phyloP scores from a whole-genome alignment of 92 coral and sea anemone genomes.

The Epizoanthus illoricatus region DNA sequence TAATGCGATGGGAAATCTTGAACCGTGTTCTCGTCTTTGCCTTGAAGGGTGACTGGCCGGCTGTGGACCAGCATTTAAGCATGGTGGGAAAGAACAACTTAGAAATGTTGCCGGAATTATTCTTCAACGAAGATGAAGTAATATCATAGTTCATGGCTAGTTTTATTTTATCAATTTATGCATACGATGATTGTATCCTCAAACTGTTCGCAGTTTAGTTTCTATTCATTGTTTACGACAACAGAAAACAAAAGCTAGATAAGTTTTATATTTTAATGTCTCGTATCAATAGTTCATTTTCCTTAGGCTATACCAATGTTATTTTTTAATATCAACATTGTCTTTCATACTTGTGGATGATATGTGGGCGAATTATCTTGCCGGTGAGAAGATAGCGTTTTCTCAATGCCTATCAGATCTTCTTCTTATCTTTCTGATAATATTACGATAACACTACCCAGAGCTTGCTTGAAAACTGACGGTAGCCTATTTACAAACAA shows the following conservation, averaged over 20 bases:
- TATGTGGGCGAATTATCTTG: not conserved
- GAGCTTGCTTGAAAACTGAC: not conserved
- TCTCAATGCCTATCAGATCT: not conserved
- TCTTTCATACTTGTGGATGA: not conserved
- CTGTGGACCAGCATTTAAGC: constrained; percentile 80
- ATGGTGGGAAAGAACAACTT: constrained; percentile 76
- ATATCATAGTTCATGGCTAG: not conserved
- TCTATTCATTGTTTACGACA: not conserved
- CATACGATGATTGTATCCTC: not conserved
- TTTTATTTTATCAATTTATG: not conserved
- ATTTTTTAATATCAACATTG: no score
- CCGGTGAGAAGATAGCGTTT: not conserved
- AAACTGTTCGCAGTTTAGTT: not conserved
- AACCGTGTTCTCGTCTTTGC: constrained; percentile 72
- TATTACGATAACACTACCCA: not conserved
- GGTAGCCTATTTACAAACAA: not conserved
- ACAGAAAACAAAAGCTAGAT: no score
- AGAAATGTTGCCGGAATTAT: constrained; percentile 53
- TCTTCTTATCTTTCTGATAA: not conserved
- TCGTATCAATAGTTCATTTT: no score
- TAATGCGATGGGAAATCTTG: constrained; percentile 68
- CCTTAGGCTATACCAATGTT: no score
- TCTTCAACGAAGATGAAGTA: constrained; percentile 75
- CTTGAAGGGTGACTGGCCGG: constrained; percentile 79
- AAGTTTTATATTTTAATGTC: no score